Evolutionary conservation across 2,113 vertebrate genomes (phyloP), one percentile per base, ranked within the genome.

Genomic region (Tyrannus savana): DNA sequence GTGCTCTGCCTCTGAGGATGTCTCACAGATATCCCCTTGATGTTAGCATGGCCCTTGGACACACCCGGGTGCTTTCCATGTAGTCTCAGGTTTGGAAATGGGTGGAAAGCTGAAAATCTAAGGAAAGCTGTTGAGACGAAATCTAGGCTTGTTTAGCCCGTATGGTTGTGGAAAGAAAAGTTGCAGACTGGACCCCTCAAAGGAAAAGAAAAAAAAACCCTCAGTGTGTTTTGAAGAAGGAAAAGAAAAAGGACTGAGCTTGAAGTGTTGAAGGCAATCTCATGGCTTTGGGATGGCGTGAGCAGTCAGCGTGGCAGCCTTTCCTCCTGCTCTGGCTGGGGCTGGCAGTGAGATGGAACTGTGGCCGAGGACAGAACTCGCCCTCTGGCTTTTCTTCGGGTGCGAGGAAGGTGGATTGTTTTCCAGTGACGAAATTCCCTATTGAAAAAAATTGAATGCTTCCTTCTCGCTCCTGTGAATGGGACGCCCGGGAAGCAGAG

Each of bases 391-490:
- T 41, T 63, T 71, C 74, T 72, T 73, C 0, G 0, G 46, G 30
- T 39, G 39, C 27, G 2, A 12, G 85, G 85, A 94, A 88, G 95
- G 94, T 88, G 89, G 72, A 86, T 95, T 89, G 86, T 95, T 95
- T 95, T 96, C 74, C 0, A 2, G 52, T 3, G 3, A 50, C 49
- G 64, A 91, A 72, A 68, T 94, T 94, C 89, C 80, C 82, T 88
- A n/a, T 93, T 94, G 85, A 90, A 87, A 85, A 44, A 89, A 89
- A 90, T 71, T 76, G 80, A 95, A 94, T 22, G 67, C 76, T 96
- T 96, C 93, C 95, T 78, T 78, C 49, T 80, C 4, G 7, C 6
- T 35, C 74, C 63, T 28, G 77, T 96, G 92, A 90, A 93, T 87
- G 85, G 89, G 94, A 78, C 0, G 1, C 92, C 85, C 3, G 8